These are phyloP conservation scores for Cheiracanthium punctorium DNA, from an alignment of 2,888 invertebrate genomes.

Conservation along the genomic window DNA sequence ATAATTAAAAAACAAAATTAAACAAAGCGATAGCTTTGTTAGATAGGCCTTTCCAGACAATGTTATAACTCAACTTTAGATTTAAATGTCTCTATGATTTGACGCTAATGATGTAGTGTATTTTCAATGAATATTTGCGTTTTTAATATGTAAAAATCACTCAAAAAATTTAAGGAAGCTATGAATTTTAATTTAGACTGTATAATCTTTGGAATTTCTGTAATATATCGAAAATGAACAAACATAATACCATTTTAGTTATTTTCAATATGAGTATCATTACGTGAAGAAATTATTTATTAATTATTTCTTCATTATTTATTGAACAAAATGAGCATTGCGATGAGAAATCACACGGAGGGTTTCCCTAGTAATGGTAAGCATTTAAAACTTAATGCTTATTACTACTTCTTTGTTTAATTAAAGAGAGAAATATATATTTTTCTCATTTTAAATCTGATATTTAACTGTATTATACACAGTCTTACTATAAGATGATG, in stretches of 20 bases:
- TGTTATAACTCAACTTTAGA: slow-evolving; percentile 27
- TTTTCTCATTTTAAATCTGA: too few relatives aligned
- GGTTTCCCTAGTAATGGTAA: slow-evolving; percentile 55
- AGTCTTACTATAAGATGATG: too few relatives aligned
- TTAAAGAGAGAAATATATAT: too few relatives aligned
- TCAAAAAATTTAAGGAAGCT: too few relatives aligned
- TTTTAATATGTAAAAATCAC: too few relatives aligned
- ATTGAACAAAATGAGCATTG: slow-evolving; percentile 46
- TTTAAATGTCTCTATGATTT: slow-evolving; percentile 36
- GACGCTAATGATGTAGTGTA: slow-evolving; percentile 43
- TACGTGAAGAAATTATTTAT: not conserved
- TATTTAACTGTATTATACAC: too few relatives aligned
- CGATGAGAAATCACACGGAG: slow-evolving; percentile 53
- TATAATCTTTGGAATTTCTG: not conserved
- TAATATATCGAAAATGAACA: not conserved
- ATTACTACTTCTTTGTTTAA: too few relatives aligned
- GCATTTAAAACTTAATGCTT: not conserved
- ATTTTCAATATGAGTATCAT: not conserved
- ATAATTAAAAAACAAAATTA: too few relatives aligned
- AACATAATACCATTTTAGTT: not conserved
- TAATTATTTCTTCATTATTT: not conserved
- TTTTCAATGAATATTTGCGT: slow-evolving; percentile 21
- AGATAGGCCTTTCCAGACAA: not conserved
- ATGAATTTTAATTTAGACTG: not conserved
- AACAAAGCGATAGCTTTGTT: too few relatives aligned